phyloP scores from a whole-genome alignment of 1,140 invertebrate species.

The Parasteatoda tepidariorum region DNA sequence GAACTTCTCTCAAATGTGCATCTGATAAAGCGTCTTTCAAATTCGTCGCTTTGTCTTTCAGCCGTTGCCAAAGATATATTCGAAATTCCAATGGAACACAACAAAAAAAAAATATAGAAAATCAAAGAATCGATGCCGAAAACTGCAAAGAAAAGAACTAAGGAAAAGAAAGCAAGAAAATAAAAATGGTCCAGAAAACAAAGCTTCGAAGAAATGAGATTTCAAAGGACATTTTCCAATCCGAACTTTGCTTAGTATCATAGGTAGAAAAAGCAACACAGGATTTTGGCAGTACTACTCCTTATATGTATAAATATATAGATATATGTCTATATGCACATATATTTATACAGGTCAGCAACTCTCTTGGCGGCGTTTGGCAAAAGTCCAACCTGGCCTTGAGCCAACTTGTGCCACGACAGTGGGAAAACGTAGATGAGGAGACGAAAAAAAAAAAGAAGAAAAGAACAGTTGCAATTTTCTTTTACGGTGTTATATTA shows the following conservation, averaged over 20 bases:
- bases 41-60: not conserved
- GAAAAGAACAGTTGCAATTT: conserved; percentile 2
- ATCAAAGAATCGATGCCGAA: conserved; percentile 19
- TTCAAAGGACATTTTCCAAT: conserved; percentile 56
- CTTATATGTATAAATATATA: conserved; percentile 41
- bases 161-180: not conserved
- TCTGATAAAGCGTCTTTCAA: conserved; percentile 1
- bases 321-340: conserved; percentile 53
- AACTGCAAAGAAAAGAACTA: not conserved
- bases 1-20: not conserved
- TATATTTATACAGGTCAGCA: conserved; percentile 56
- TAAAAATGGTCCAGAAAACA: conserved; percentile 9
- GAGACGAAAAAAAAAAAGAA: not conserved
- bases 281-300: conserved; percentile 34
- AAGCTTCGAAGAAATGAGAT: conserved; percentile 60
- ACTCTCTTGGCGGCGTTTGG: conserved; percentile 19
- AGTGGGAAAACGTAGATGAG: not conserved
- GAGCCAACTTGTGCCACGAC: conserved; percentile 36
- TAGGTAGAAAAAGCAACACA: conserved; percentile 58
- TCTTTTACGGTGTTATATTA: conserved; percentile 41
- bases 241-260: conserved; percentile 34
- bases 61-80: not conserved
- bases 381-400: conserved; percentile 49
- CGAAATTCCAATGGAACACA: not conserved
- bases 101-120: not conserved